phyloP scores from a whole-genome alignment of 1,140 invertebrate genomes.

The Hyposmocoma kahamanoa region DNA sequence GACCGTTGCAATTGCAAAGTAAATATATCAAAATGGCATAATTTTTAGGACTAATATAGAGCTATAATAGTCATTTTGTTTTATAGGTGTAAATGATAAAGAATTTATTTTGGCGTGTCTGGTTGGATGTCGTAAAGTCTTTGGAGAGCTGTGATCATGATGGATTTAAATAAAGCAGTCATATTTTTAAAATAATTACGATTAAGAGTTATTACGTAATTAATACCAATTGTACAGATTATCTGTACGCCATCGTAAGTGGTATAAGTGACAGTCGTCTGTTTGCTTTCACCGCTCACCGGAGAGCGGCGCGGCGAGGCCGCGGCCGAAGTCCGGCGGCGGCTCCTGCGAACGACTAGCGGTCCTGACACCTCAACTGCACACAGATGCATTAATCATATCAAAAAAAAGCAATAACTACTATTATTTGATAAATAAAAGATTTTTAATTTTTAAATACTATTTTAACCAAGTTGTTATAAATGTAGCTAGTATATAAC shows the following conservation, averaged over 20 bases:
- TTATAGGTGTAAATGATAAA: conserved; percentile 67
- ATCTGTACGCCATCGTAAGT: conserved; percentile 17
- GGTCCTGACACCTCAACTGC: conserved; percentile 24
- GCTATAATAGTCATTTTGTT: conserved; percentile 71
- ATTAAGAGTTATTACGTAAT: conserved; percentile 66
- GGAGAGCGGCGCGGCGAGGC: conserved; percentile 2
- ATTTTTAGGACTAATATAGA: conserved; percentile 71
- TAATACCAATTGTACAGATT: conserved; percentile 31
- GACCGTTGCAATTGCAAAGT: conserved; percentile 72
- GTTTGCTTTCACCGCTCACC: neutral
- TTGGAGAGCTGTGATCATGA: conserved; percentile 70
- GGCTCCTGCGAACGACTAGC: conserved; percentile 5
- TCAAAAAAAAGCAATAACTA: conserved; percentile 67
- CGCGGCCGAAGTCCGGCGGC: conserved; percentile 8
- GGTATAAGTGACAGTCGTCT: conserved; percentile 10
- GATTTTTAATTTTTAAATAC: conserved; percentile 64
- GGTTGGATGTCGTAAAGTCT: conserved; percentile 66
- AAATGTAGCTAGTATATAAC: conserved; percentile 68
- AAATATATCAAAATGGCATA: conserved; percentile 73
- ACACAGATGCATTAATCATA: conserved; percentile 57
- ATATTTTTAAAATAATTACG: conserved; percentile 69
- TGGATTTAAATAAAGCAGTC: conserved; percentile 70
- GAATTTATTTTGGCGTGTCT: conserved; percentile 69
- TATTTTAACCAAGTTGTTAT: conserved; percentile 70
- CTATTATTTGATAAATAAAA: conserved; percentile 65